Percentiles rank a stretch among this genome's conserved stretches.
phyloP scores from a whole-genome alignment of 2,797 vertebrate species.

The Galagoides demidoff region DNA sequence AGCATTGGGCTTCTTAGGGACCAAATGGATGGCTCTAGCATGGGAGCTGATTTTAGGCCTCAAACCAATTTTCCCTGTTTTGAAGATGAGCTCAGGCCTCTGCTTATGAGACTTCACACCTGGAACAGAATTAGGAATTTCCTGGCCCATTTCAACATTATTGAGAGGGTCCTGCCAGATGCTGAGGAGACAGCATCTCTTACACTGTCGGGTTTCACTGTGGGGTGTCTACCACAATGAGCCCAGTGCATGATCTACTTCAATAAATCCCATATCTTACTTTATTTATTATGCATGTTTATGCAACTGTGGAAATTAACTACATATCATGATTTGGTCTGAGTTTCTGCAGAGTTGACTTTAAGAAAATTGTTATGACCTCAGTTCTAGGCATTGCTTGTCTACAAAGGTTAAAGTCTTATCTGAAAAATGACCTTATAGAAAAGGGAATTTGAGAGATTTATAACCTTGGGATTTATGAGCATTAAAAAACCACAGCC shows the following conservation, averaged over 20 bases:
- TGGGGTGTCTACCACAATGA: background rate
- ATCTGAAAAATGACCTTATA: conserved; percentile 56
- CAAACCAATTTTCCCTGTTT: background rate
- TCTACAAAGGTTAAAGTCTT: conserved; percentile 2
- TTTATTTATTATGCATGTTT: background rate
- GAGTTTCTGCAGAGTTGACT: conserved; percentile 8
- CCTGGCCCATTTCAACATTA: no score
- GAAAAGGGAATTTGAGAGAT: conserved; percentile 14
- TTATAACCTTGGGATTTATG: conserved; percentile 25
- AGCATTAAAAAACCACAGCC: background rate
- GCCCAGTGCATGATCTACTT: rapidly evolving
- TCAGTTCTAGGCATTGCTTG: background rate
- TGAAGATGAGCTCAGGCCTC: background rate
- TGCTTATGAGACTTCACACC: background rate
- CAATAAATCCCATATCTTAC: background rate
- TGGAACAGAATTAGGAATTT: background rate
- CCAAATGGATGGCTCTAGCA: background rate
- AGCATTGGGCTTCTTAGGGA: rapidly evolving
- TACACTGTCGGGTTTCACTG: background rate
- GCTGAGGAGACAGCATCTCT: background rate
- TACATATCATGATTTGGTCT: background rate
- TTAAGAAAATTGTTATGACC: background rate
- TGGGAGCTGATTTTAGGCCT: no score
- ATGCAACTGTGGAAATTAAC: background rate
- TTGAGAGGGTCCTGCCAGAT: background rate